Conservation (phyloP, 2,888 invertebrate genomes). For the Gandaritis pyraliata region DNA sequence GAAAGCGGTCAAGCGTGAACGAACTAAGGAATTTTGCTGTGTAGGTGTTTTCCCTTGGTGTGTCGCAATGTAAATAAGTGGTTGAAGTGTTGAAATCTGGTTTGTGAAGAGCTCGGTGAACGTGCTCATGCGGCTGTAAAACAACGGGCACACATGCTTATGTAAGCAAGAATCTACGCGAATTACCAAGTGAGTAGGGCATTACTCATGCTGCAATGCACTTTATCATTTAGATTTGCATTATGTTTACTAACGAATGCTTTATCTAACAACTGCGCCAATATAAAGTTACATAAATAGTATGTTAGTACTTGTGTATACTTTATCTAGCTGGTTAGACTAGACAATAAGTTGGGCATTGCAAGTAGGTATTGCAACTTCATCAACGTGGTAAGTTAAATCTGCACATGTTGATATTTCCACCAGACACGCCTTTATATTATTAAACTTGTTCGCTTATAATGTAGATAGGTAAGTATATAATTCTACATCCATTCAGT, state of each 20-base stretch:
- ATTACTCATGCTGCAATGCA: constrained; percentile 30
- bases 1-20: constrained; percentile 74
- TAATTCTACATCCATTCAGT: constrained; percentile 2
- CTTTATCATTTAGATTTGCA: constrained; percentile 19
- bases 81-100: constrained; percentile 78
- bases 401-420: not conserved
- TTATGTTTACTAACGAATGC: constrained; percentile 15
- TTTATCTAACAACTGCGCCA: constrained; percentile 16
- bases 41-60: constrained; percentile 74
- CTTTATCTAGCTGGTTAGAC: not conserved
- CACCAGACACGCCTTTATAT: not conserved
- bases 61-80: constrained; percentile 81
- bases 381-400: not conserved
- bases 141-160: constrained; percentile 75
- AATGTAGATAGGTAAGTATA: not conserved
- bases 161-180: constrained; percentile 71
- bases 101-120: constrained; percentile 72
- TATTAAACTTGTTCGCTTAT: not conserved
- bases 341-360: not conserved
- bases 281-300: not conserved
- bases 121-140: constrained; percentile 69
- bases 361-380: too few species aligned
- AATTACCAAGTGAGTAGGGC: constrained; percentile 75
- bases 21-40: constrained; percentile 68
- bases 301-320: not conserved